Base-by-base conservation (phyloP, 2,888 invertebrate genomes). In the Silvanus unidentatus region DNA sequence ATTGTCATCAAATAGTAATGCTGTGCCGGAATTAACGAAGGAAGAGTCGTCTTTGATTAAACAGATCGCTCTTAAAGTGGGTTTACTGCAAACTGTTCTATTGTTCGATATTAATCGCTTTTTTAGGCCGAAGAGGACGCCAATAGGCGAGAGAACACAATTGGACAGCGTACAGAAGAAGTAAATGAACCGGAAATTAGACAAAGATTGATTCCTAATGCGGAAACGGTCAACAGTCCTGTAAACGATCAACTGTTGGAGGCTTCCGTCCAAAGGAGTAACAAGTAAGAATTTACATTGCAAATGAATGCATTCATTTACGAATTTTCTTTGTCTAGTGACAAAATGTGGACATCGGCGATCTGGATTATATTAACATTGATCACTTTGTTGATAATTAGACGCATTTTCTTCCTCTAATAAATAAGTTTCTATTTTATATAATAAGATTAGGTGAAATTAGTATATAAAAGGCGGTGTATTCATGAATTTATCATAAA, bases 41-140 rank as follows among this genome's bases (percentile, higher is more conserved):
- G 78, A 78, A 53, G 79, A 79, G 53, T 71, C 71, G 16, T 71
- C 72, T 32, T 67, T 79, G 61, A 66, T 80, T 14, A 68, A 74
- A 50, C 75, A 76, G 49, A 77, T 78, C 49, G 73, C 77, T 35
- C 66, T 77, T 11, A 77, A 77, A 66, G 76, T 76, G 61, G 36
- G 27, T 41, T n/a, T 2, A 34, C n/a, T 43, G 15, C 10, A 13
- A 16, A 13, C 1, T 43, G n/a, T n/a, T n/a, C n/a, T n/a, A 15
- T 13, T 11, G 10, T 42, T 28, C 12, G 15, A 9, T 44, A 13
- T 30, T 30, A 32, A 40, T 22, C 30, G 28, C 8, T 42, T 29
- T 45, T 45, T 4, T 42, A 73, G 70, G 72, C 68, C 1, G 72
- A 72, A 53, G 71, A 71, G 49, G 70, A 71, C 39, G 57, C 63